Evolutionary conservation across 2,888 invertebrate species (phyloP), one percentile per base, ranked within the genome.

Genomic region (Drosophila robusta): DNA sequence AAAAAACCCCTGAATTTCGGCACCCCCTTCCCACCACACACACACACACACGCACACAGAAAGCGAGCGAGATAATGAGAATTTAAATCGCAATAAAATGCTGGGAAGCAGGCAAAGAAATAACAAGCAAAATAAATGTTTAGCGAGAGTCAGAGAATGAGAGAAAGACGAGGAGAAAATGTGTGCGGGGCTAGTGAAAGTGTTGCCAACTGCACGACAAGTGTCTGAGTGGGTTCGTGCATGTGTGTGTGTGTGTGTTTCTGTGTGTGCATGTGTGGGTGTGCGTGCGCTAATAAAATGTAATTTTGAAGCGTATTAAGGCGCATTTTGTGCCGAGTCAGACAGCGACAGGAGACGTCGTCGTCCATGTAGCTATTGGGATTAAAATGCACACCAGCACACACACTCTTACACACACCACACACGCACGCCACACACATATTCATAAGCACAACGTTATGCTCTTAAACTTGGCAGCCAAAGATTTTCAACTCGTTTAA

Each of bases 41-140:
- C 11, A 14, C 34, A 11, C 24, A 32, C 65, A 57, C 45, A 70
- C 50, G 60, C 18, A 39, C 14, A 34, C 7, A 24, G 32, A 32
- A 42, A 41, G 12, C 29, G 12, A 51, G 45, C 42, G 26, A 58
- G 63, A 71, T 83, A 83, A 83, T 83, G 83, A 82, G 83, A 86
- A 83, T 82, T 83, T 82, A 86, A 83, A 80, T 74, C 75, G 83
- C 80, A 78, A 83, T 83, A 83, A 83, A 82, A 78, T 80, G 75
- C 68, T 52, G 56, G 61, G 45, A 78, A 62, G 68, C 47, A 65
- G 55, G 55, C 57, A 69, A 51, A 50, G 66, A 63, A 78, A 68
- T 73, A 83, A 81, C 82, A 82, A 75, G 72, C 60, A 60, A 78
- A 83, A 83, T 83, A 80, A 83, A 83, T 78, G 80, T 70, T 71